Evolutionary conservation across 2,797 vertebrate species (phyloP).

Genomic region (Pteronotus mesoamericanus): DNA sequence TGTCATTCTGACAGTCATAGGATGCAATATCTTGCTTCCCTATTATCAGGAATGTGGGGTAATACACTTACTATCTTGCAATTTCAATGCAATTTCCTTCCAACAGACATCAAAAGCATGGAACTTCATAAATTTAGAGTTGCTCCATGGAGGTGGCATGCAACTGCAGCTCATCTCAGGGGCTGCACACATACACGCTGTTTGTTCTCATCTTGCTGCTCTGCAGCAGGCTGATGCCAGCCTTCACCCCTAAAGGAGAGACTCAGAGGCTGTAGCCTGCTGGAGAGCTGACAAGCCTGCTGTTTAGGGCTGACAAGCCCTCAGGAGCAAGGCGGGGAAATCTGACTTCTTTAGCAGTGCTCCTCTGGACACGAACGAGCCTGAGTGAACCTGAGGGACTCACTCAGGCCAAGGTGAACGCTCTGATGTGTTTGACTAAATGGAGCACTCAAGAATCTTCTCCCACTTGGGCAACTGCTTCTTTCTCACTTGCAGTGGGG

Average conservation of each 20-base stretch:
- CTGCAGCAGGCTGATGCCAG: background rate
- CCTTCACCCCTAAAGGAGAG: background rate
- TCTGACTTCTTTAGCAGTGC: background rate
- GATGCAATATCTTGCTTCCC: background rate
- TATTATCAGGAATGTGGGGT: background rate
- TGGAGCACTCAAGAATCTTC: background rate
- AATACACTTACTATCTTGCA: background rate
- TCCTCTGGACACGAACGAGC: background rate
- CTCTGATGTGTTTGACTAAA: background rate
- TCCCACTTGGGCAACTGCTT: background rate
- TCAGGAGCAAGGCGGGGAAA: background rate
- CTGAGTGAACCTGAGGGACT: background rate
- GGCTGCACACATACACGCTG: rapidly evolving
- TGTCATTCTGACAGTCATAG: background rate
- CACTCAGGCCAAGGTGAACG: background rate
- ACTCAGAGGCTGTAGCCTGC: background rate
- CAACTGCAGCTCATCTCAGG: background rate
- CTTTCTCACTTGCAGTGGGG: background rate
- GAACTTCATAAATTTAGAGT: background rate
- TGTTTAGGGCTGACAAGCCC: background rate
- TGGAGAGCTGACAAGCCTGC: background rate
- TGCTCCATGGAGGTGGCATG: background rate
- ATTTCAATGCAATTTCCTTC: background rate
- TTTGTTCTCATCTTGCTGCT: background rate
- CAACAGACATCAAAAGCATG: background rate